Conservation (phyloP, 2,113 vertebrate genomes). For the Alosa alosa region DNA sequence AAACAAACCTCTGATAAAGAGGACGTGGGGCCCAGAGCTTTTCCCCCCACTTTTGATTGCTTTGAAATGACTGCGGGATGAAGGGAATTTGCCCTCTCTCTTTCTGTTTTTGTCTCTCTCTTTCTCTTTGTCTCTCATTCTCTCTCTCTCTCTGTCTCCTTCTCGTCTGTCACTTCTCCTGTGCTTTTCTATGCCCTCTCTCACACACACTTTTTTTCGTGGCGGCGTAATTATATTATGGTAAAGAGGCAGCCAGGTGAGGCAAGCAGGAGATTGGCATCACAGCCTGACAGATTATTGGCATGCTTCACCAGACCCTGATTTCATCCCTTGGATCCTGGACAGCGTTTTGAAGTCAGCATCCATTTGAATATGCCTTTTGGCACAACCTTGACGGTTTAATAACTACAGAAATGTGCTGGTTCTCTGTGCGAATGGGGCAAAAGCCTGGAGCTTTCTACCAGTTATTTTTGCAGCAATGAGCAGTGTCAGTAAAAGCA, state of each 20-base stretch:
- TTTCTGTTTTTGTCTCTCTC: neutral
- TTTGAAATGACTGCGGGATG: neutral
- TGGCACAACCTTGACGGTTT: neutral
- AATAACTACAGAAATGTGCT: neutral
- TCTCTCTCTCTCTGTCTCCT: neutral
- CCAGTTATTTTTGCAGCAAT: neutral
- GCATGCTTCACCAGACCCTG: neutral
- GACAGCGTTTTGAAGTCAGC: neutral
- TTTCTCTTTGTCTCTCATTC: neutral
- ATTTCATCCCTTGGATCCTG: neutral
- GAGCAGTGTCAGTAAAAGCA: no score
- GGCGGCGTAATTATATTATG: neutral
- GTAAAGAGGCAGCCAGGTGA: conserved; percentile 3
- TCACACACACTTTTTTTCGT: neutral
- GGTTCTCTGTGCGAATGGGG: neutral
- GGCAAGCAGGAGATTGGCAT: neutral
- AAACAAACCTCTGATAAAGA: conserved; percentile 30
- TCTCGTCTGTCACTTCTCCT: neutral
- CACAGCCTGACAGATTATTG: neutral
- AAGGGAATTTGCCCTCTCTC: neutral
- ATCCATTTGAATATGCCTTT: neutral
- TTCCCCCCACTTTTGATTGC: neutral
- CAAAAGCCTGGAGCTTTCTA: neutral
- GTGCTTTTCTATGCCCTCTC: neutral
- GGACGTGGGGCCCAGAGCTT: neutral